Percentiles rank a stretch among this genome's conserved stretches.
These are phyloP conservation scores for Istiophorus platypterus DNA, from an alignment of 2,113 vertebrate species.

Conservation along the genomic window DNA sequence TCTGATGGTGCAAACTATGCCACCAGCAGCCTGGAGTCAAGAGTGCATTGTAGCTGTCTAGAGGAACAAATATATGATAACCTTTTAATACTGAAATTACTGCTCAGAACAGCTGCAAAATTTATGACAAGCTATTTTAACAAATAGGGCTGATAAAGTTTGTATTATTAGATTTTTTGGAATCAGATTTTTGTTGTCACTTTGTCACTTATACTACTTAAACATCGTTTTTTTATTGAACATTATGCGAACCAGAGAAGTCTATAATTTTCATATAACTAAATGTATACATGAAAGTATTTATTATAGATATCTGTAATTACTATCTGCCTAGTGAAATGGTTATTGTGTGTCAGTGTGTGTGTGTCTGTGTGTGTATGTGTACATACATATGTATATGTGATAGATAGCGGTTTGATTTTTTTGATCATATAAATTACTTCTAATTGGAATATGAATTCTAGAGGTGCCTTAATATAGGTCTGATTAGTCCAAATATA, in stretches of 20 bases:
- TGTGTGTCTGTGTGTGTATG: no score
- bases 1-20: conserved; percentile 21
- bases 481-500: neutral
- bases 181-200: neutral
- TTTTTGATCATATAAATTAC: neutral
- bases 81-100: neutral
- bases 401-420: no score
- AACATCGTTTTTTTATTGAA: neutral
- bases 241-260: neutral
- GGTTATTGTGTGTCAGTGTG: no score
- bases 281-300: neutral
- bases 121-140: neutral
- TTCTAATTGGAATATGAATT: neutral
- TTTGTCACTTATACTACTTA: neutral
- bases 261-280: neutral
- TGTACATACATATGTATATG: no score
- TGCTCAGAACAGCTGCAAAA: neutral
- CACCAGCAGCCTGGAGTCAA: neutral
- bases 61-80: neutral
- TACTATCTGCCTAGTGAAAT: no score
- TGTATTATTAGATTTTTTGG: neutral
- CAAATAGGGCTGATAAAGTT: neutral
- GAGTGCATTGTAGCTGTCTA: neutral
- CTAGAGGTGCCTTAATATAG: neutral
- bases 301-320: no score